Evolutionary conservation across 2,113 vertebrate genomes (phyloP), one percentile per base, ranked within the genome.

Genomic region (Tragelaphus strepsiceros): DNA sequence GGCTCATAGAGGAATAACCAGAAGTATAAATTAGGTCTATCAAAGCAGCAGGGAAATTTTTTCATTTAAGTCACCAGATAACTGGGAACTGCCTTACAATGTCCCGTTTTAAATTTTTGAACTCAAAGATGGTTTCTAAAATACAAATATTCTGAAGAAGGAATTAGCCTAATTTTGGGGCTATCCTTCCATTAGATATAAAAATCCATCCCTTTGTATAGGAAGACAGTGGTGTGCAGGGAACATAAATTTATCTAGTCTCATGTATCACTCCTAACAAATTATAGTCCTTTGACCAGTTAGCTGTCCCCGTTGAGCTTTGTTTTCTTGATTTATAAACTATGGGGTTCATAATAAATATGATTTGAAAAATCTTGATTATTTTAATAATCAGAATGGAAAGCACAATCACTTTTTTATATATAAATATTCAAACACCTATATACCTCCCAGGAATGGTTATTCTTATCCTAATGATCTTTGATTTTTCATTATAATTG

Each of bases 401-500:
- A 85, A 84, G 13, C 49, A 80, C 30, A 80, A 53, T 93, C 43
- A 74, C 5, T 16, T 53, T 93, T 91, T n/a, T 19, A 71, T 62
- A 61, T 58, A 80, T 78, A 87, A 90, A 92, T 91, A 93, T 86
- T 91, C 77, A 80, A 88, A 87, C 4, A 91, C 5, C 16, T 61
- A 16, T 32, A 51, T 80, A 78, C 16, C 46, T 62, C 35, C 26
- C 46, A 86, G 46, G 32, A 82, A 86, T 61, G 22, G 5, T 78
- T 82, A 92, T 2, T 58, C 30, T 97, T 84, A 91, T 17, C 32
- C 14, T 97, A 77, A 91, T 91, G 90, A 64, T 35, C 88, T 46
- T 88, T 94, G 54, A 67, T 82, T 93, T 96, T 96, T 89, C n/a
- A 86, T 95, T 95, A 67, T 59, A 91, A 95, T 91, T 89, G 46